Base-by-base conservation (phyloP, 2,113 vertebrate genomes). In the Pseudorhombus dupliciocellatus region DNA sequence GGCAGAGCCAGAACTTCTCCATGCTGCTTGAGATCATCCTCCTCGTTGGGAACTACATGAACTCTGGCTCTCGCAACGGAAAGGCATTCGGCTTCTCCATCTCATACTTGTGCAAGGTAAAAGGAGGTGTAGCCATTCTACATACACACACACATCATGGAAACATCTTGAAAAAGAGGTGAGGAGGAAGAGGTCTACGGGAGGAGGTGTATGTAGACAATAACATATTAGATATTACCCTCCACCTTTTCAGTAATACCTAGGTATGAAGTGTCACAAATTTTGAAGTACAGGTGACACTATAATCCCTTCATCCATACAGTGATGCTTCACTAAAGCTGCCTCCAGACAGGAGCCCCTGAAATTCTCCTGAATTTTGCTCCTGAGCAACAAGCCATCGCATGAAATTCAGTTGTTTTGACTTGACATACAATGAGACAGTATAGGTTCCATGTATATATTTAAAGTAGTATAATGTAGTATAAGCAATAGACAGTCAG, bases 31-130 rank as follows among this genome's bases (percentile, higher is more conserved):
- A 97, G 89, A 84, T 98, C 52, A 95, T 90, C 40, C 92, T 98
- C 46, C 89, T 97, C 1, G 77, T 97, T 0, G 96, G 96, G 40
- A 98, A 98, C 85, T 98, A 86, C 60, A 96, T 98, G 96, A 98
- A 97, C 46, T 78, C 96, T 2, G 96, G 96, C 52, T 97, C 96
- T 10, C 92, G 96, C 67, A 98, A 98, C 40, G 96, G 93, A 48
- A 94, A 93, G 1, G 94, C 96, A 25, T 98, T 94, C 3, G 96
- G 96, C 37, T 98, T 97, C 87, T 93, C 89, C 61, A 93, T 95
- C 48, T 91, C 93, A 70, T 97, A 95, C 75, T 87, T 96, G 42
- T 96, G 95, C 92, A 95, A 96, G 95, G 95, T 92, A 58, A 66
- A 89, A 75, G 18, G 2, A 66, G 25, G 21, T 9, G 37, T 44